Evolutionary conservation across 1,140 invertebrate genomes (phyloP).

Genomic region (Magallana ariakensis): DNA sequence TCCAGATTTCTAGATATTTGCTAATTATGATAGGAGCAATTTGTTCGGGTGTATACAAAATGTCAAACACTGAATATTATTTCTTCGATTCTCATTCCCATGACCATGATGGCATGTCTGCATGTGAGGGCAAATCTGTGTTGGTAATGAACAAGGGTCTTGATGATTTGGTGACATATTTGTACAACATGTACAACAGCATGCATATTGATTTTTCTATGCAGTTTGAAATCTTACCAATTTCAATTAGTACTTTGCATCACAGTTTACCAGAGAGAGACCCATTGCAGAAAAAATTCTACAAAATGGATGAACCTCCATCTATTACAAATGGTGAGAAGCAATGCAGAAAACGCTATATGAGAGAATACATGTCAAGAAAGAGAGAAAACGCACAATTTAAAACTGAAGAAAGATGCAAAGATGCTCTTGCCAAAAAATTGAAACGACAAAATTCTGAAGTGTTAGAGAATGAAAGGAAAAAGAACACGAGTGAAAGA

Average conservation of each 20-base stretch:
- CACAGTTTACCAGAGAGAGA: neutral
- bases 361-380: neutral
- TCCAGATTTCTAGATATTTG: neutral
- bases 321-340: constrained; percentile 22
- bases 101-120: neutral
- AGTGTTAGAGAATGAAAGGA: no score
- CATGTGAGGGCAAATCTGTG: constrained; percentile 9
- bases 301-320: neutral
- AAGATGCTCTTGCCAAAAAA: no score
- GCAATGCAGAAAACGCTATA: neutral
- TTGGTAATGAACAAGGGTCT: neutral
- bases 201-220: neutral
- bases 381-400: neutral
- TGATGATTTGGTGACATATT: neutral
- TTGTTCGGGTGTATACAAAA: constrained; percentile 10
- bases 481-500: no score
- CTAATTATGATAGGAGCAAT: constrained; percentile 47
- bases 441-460: no score
- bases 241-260: neutral
- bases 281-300: neutral
- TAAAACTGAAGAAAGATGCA: no score
- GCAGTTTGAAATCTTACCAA: constrained; percentile 42
- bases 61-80: neutral
- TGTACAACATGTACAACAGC: constrained; percentile 29
- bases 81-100: constrained; percentile 51